A percentile compares a stretch with the other conserved stretches of the same genome.
Conservation (phyloP, 2,113 vertebrate genomes). For the Oreochromis spilurus region DNA sequence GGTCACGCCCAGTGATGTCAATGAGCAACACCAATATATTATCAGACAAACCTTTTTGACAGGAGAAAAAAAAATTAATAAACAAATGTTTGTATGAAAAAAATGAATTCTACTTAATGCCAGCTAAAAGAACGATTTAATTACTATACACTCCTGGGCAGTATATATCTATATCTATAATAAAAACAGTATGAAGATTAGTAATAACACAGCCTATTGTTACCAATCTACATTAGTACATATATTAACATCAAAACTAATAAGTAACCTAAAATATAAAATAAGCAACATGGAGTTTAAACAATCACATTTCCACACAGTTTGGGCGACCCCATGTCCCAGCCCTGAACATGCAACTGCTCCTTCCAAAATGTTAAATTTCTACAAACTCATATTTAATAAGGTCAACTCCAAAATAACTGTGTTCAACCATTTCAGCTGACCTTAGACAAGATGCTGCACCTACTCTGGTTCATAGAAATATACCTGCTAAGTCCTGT, state of each 20-base stretch:
- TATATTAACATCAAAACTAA: not conserved
- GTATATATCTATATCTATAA: not conserved
- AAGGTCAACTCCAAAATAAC: not conserved
- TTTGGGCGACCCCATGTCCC: accelerated
- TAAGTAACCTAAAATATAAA: not conserved
- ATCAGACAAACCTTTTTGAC: not conserved
- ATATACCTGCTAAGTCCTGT: not conserved
- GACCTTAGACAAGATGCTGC: not conserved
- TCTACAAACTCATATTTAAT: not conserved
- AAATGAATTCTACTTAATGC: not conserved
- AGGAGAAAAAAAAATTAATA: accelerated
- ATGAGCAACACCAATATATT: slow-evolving; percentile 62
- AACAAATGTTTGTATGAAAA: not conserved
- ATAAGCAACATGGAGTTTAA: not conserved
- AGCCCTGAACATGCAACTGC: not conserved
- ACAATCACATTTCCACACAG: not conserved
- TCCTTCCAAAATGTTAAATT: not conserved
- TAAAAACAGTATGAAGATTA: not conserved
- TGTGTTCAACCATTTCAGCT: not conserved
- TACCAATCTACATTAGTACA: not conserved
- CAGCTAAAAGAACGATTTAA: not conserved
- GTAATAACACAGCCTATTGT: not conserved
- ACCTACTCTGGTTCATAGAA: not conserved
- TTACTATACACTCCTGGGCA: not conserved
- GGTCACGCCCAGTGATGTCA: slow-evolving; percentile 79